A percentile compares a stretch with the other conserved stretches of the same genome.
Evolutionary conservation across 2,888 invertebrate species (phyloP).

Genomic region (Lissonota sp.): DNA sequence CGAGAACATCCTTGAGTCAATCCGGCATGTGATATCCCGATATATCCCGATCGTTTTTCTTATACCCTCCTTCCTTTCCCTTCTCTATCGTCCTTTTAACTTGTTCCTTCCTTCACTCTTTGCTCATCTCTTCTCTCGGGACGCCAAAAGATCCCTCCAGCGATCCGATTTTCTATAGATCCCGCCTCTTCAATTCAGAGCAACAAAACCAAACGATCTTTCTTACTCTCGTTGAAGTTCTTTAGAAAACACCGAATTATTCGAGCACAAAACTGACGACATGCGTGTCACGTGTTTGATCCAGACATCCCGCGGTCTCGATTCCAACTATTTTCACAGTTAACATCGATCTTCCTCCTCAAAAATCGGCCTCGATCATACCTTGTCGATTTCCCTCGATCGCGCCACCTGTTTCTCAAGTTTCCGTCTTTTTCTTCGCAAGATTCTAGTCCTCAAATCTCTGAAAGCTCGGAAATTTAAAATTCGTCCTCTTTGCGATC

Average conservation of each 20-base stretch:
- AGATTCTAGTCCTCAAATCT: neutral
- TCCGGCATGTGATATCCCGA: conserved; percentile 52
- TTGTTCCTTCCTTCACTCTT: conserved; percentile 67
- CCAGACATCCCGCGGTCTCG: conserved; percentile 25
- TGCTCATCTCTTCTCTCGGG: conserved; percentile 57
- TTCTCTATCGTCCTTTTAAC: conserved; percentile 72
- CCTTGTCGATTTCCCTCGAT: neutral
- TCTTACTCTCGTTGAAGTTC: conserved; percentile 11
- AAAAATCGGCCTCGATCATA: neutral
- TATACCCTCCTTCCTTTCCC: neutral
- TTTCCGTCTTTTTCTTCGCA: neutral
- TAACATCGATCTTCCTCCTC: neutral
- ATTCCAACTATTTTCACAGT: neutral
- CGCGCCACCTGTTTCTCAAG: neutral
- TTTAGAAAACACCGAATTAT: conserved; percentile 1
- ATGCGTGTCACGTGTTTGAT: conserved; percentile 22
- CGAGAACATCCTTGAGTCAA: conserved; percentile 59
- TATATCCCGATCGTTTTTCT: conserved; percentile 21
- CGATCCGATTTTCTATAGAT: conserved; percentile 30
- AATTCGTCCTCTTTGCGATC: conserved; percentile 48
- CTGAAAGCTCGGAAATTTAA: conserved; percentile 5
- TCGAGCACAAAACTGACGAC: conserved; percentile 56
- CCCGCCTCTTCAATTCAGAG: conserved; percentile 9
- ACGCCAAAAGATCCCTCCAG: conserved; percentile 9
- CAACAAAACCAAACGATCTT: neutral